Evolutionary conservation across 2,797 vertebrate genomes (phyloP).

Genomic region (Rhadinocentrus ornatus): DNA sequence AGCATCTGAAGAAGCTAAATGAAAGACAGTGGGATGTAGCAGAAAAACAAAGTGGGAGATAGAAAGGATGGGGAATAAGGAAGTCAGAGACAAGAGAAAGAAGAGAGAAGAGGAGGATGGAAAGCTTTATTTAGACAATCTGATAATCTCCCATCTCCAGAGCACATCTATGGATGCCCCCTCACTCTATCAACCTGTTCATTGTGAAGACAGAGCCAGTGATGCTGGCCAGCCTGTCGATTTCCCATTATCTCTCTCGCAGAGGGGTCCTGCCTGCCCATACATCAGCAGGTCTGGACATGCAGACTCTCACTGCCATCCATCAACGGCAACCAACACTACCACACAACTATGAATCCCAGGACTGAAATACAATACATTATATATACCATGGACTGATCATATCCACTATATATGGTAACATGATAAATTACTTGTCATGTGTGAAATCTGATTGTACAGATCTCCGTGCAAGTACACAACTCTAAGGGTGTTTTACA

Average conservation of each 20-base stretch:
- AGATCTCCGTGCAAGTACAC: conserved; percentile 18
- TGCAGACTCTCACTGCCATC: conserved; percentile 69
- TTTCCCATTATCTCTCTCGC: conserved; percentile 88
- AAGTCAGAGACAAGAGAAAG: conserved; percentile 39
- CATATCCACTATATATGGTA: conserved; percentile 35
- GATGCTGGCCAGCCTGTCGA: conserved; percentile 83
- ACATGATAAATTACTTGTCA: conserved; percentile 5
- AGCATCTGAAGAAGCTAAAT: conserved; percentile 19
- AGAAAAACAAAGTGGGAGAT: conserved; percentile 48
- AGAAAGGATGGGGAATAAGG: conserved; percentile 42
- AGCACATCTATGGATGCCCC: conserved; percentile 73
- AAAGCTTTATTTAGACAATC: conserved; percentile 82
- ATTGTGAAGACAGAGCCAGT: conserved; percentile 77
- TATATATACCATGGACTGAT: conserved; percentile 23
- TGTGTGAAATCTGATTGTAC: not conserved
- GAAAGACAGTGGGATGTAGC: conserved; percentile 23
- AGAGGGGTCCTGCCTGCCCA: conserved; percentile 82
- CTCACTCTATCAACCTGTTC: conserved; percentile 82
- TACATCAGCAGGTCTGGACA: conserved; percentile 82
- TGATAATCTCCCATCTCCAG: conserved; percentile 81
- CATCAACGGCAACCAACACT: conserved; percentile 71
- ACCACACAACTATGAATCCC: conserved; percentile 49
- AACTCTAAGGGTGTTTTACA: conserved; percentile 9
- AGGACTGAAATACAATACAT: conserved; percentile 46
- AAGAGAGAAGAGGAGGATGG: conserved; percentile 40